phyloP scores from a whole-genome alignment of 92 coral and sea anemone genomes.

The Isaurus tuberculatus region DNA sequence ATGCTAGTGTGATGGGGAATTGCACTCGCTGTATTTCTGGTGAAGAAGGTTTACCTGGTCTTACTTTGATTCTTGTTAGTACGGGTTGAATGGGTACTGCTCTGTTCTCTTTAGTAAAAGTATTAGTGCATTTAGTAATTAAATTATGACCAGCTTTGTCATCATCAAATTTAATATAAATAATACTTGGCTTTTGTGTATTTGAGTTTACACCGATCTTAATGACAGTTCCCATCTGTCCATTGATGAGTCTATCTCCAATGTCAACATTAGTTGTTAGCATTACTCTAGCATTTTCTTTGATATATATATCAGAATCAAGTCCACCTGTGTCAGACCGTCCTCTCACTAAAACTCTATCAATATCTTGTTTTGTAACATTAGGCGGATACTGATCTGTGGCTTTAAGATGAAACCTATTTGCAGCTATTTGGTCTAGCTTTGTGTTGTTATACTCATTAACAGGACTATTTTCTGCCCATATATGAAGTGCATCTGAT shows the following conservation, averaged over 20 bases:
- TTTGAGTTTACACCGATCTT: conserved; percentile 44
- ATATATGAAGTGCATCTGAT: conserved; percentile 62
- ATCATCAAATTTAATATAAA: conserved; percentile 81
- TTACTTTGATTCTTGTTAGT: conserved; percentile 60
- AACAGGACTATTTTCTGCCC: conserved; percentile 70
- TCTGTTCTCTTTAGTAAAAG: conserved; percentile 61
- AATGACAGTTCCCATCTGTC: conserved; percentile 73
- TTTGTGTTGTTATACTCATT: conserved; percentile 46
- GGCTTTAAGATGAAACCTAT: conserved; percentile 57
- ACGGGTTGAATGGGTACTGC: conserved; percentile 75
- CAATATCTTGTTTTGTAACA: conserved; percentile 57
- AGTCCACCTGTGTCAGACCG: conserved; percentile 76
- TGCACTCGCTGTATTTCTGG: conserved; percentile 80
- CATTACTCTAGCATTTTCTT: conserved; percentile 74
- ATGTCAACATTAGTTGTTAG: conserved; percentile 57
- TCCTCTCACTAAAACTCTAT: conserved; percentile 50
- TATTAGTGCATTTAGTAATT: conserved; percentile 38
- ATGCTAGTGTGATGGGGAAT: conserved; percentile 74
- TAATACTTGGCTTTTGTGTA: conserved; percentile 45
- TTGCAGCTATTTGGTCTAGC: conserved; percentile 30
- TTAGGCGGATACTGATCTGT: conserved; percentile 62
- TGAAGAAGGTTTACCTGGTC: conserved; percentile 72
- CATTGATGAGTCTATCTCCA: conserved; percentile 72
- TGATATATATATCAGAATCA: conserved; percentile 61
- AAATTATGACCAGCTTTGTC: conserved; percentile 55